These are phyloP conservation scores for Leptinotarsa lineolata DNA, from an alignment of 1,140 invertebrate genomes.

Conservation along the genomic window DNA sequence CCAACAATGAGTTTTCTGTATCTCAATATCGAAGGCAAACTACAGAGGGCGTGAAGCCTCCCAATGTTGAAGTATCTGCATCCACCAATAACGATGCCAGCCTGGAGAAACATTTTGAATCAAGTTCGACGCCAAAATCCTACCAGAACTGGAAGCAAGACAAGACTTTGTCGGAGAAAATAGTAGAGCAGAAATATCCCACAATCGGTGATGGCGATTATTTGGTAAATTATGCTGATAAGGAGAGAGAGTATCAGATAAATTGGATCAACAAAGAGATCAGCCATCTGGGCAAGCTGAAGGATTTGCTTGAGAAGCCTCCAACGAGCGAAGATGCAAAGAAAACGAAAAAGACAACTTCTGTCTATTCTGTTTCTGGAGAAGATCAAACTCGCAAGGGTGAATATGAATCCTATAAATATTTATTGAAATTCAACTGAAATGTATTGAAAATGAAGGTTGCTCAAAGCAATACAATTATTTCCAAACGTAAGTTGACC, in stretches of 20 bases:
- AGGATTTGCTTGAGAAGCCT: slow-evolving; percentile 39
- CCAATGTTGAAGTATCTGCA: too few species aligned
- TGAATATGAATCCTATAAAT: neutral
- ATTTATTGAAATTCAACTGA: too few species aligned
- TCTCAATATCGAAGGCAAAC: neutral
- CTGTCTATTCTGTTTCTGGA: slow-evolving; percentile 7
- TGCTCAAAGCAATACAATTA: too few species aligned
- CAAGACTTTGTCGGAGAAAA: slow-evolving; percentile 46
- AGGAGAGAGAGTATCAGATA: slow-evolving; percentile 49
- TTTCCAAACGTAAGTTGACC: too few species aligned
- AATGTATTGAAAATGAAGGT: too few species aligned
- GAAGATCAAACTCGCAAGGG: slow-evolving; percentile 18
- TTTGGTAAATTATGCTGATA: slow-evolving; percentile 44
- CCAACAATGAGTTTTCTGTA: slow-evolving; percentile 16
- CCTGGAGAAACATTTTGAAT: slow-evolving; percentile 11
- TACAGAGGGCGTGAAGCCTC: neutral
- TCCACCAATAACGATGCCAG: neutral
- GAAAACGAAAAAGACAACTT: slow-evolving; percentile 13
- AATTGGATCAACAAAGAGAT: slow-evolving; percentile 53
- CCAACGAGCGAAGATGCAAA: neutral
- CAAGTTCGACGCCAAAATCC: slow-evolving; percentile 13
- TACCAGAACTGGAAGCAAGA: slow-evolving; percentile 45
- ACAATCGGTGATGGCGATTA: slow-evolving; percentile 35
- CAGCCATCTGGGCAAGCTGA: slow-evolving; percentile 47
- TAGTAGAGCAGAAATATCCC: slow-evolving; percentile 34